Evolutionary conservation across 2,113 vertebrate species (phyloP).

Genomic region (Sardina pilchardus): DNA sequence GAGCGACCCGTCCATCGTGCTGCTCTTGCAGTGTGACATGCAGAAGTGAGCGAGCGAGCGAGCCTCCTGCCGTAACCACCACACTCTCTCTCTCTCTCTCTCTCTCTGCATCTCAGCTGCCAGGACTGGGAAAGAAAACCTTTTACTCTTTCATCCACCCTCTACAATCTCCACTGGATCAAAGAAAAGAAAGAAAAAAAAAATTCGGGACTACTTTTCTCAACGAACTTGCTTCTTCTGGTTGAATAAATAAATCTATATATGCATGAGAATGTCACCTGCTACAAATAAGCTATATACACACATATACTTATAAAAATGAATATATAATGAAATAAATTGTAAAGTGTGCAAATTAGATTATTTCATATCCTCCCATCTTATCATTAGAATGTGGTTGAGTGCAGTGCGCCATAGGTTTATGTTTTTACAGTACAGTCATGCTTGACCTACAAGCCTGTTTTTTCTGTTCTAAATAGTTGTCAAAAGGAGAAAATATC

Average conservation of each 20-base stretch:
- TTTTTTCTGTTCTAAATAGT: slow-evolving; percentile 8
- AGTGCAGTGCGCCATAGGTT: slow-evolving; percentile 84
- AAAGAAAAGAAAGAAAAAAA: slow-evolving; percentile 51
- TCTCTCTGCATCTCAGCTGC: slow-evolving; percentile 58
- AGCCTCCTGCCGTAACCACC: not conserved
- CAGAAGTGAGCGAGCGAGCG: slow-evolving; percentile 94
- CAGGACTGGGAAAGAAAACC: slow-evolving; percentile 83
- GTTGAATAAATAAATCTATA: slow-evolving; percentile 83
- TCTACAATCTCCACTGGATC: slow-evolving; percentile 84
- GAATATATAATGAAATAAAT: slow-evolving; percentile 64
- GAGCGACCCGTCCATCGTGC: slow-evolving; percentile 98
- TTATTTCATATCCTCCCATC: slow-evolving; percentile 77
- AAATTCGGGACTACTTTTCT: slow-evolving; percentile 96
- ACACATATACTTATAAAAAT: slow-evolving; percentile 69
- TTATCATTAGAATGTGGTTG: slow-evolving; percentile 79
- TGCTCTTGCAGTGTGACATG: slow-evolving; percentile 99
- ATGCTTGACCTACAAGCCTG: slow-evolving; percentile 6
- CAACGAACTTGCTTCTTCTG: slow-evolving; percentile 99
- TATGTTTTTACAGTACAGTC: slow-evolving; percentile 71
- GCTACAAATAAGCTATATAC: slow-evolving; percentile 86
- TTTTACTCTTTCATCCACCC: slow-evolving; percentile 93
- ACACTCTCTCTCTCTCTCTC: not conserved
- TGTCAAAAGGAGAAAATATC: slow-evolving; percentile 56
- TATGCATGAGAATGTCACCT: slow-evolving; percentile 99
- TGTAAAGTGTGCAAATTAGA: slow-evolving; percentile 90